Evolutionary conservation across 1,140 invertebrate genomes (phyloP).

Genomic region (Diorhabda carinulata): DNA sequence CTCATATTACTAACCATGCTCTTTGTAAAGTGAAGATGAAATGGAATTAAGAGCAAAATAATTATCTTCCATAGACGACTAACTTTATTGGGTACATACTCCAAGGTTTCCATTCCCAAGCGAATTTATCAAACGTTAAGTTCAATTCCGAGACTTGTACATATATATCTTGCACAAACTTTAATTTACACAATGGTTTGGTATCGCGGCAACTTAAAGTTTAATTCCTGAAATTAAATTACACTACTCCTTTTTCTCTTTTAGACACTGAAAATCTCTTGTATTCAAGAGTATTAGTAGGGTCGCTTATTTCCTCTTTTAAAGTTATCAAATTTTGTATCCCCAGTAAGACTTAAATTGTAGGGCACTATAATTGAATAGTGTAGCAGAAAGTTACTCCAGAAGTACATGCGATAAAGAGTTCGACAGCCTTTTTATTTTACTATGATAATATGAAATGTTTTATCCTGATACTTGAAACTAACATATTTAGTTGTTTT

Average conservation of each 20-base stretch:
- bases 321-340: too few species aligned
- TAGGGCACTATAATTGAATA: too few species aligned
- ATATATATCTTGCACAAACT: neutral
- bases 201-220: neutral
- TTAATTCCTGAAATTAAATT: neutral
- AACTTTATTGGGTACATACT: slow-evolving; percentile 2
- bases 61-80: slow-evolving; percentile 2
- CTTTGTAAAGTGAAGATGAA: neutral
- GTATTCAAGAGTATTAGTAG: too few species aligned
- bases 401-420: too few species aligned
- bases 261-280: too few species aligned
- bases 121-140: slow-evolving; percentile 2
- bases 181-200: slow-evolving; percentile 1
- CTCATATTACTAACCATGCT: neutral
- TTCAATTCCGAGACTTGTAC: neutral
- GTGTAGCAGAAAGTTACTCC: too few species aligned
- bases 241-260: neutral
- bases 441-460: too few species aligned
- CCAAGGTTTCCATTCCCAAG: neutral
- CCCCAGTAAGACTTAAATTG: too few species aligned
- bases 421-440: too few species aligned
- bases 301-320: too few species aligned
- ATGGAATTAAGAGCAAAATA: neutral
- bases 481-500: too few species aligned
- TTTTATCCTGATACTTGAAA: too few species aligned